A percentile compares a stretch with the other conserved stretches of the same genome.
phyloP scores from a whole-genome alignment of 2,113 vertebrate species.

The Salvelinus namaycush region DNA sequence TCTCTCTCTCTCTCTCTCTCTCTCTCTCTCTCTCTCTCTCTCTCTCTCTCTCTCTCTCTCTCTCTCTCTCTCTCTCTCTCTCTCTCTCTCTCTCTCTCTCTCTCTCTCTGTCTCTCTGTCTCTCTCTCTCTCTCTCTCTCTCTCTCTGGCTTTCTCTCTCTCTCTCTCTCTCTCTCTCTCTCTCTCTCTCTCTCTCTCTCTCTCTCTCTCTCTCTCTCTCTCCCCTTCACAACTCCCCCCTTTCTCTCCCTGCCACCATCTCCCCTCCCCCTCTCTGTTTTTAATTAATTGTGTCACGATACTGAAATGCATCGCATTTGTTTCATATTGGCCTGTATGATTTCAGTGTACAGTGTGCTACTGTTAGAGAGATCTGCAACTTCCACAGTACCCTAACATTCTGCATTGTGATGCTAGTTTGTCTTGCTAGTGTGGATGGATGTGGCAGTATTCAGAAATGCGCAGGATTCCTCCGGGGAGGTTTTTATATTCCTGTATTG shows the following conservation, averaged over 20 bases:
- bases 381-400: too few relatives aligned
- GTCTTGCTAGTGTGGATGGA: neutral
- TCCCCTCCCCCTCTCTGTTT: neutral
- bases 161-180: neutral
- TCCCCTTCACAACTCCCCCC: neutral
- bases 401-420: neutral
- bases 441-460: neutral
- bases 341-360: too few relatives aligned
- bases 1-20: neutral
- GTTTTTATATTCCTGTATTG: neutral
- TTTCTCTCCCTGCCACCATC: neutral
- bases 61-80: neutral
- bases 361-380: too few relatives aligned
- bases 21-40: neutral
- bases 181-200: too few relatives aligned
- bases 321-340: too few relatives aligned
- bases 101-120: too few relatives aligned
- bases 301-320: too few relatives aligned
- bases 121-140: conserved; percentile 18
- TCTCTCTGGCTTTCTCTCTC: conserved; percentile 7
- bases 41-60: too few relatives aligned
- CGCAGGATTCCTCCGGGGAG: neutral
- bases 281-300: too few relatives aligned
- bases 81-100: neutral
- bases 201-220: neutral